Conservation (phyloP, 2,888 invertebrate genomes). For the Laspeyria flexula region DNA sequence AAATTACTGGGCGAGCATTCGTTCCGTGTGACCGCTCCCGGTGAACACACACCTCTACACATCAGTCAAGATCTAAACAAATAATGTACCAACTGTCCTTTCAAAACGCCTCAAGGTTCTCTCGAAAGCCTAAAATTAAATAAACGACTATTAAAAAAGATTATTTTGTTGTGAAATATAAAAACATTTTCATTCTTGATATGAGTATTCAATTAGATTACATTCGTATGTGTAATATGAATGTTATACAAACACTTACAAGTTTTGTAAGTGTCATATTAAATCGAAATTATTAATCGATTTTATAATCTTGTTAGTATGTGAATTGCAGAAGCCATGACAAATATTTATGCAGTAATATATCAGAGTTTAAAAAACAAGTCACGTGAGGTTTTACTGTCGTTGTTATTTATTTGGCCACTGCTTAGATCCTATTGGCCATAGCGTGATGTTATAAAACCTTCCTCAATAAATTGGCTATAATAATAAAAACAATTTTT, state of each 20-base stretch:
- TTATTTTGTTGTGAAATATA: slow-evolving; percentile 7
- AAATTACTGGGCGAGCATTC: background rate
- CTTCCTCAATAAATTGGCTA: too few species aligned
- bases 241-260: background rate
- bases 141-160: slow-evolving; percentile 28
- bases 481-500: too few species aligned
- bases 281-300: too few species aligned
- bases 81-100: slow-evolving; percentile 18
- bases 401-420: too few species aligned
- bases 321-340: background rate
- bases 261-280: background rate
- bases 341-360: too few species aligned
- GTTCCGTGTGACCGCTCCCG: background rate
- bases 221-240: background rate
- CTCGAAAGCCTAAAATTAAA: slow-evolving; percentile 1
- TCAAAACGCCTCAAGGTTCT: slow-evolving; percentile 25
- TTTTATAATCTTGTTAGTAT: background rate
- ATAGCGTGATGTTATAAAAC: too few species aligned
- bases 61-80: background rate
- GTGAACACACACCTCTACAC: background rate
- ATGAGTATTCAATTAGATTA: background rate
- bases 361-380: too few species aligned
- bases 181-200: background rate
- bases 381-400: too few species aligned
- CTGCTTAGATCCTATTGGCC: too few species aligned